These are phyloP conservation scores for Merluccius polli DNA, from an alignment of 2,797 vertebrate genomes.

Conservation along the genomic window DNA sequence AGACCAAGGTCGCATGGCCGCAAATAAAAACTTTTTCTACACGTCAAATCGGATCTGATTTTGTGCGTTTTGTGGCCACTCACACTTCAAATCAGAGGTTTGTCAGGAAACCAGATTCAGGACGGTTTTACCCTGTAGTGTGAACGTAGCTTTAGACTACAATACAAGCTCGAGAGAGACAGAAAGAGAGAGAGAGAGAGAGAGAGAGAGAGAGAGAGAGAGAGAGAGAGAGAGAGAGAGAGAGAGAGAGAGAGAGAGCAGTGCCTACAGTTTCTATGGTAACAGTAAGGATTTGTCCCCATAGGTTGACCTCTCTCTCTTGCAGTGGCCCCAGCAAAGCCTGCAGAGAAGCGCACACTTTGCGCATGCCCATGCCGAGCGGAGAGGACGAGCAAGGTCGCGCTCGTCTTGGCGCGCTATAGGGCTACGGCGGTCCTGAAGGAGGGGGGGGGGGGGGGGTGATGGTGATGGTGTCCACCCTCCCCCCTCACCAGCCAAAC, in stretches of 20 bases:
- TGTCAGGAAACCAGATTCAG: too few relatives aligned
- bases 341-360: conserved; percentile 28
- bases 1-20: too few relatives aligned
- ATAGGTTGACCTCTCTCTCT: conserved; percentile 48
- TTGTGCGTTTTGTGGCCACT: too few relatives aligned
- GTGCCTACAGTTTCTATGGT: conserved; percentile 28
- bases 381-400: conserved; percentile 50
- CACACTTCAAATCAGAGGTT: too few relatives aligned
- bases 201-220: background rate
- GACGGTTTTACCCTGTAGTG: too few relatives aligned
- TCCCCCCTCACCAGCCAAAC: background rate
- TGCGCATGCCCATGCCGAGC: too few relatives aligned
- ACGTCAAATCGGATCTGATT: too few relatives aligned
- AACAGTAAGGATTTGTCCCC: conserved; percentile 50
- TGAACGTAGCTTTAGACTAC: too few relatives aligned
- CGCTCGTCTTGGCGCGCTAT: conserved; percentile 22
- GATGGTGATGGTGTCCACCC: background rate
- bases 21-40: too few relatives aligned
- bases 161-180: background rate
- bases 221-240: background rate
- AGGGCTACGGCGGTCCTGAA: background rate
- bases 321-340: conserved; percentile 39
- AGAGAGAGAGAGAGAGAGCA: background rate
- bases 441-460: background rate
- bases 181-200: background rate